A percentile compares a stretch with the other conserved stretches of the same genome.
Evolutionary conservation across 2,888 invertebrate genomes (phyloP).

Genomic region (Germaria angustata): DNA sequence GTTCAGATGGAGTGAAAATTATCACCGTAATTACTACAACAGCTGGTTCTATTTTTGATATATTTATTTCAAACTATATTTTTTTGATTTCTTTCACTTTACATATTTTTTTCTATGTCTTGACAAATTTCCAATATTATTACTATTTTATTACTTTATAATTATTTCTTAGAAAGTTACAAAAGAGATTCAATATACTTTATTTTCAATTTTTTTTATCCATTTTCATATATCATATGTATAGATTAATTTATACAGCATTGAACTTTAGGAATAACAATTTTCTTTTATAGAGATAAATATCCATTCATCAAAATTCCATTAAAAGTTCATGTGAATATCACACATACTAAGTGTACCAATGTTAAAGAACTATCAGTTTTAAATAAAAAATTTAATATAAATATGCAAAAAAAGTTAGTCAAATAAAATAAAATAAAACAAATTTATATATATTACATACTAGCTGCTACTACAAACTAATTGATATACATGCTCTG

Average conservation of each 20-base stretch:
- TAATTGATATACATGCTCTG: constrained; percentile 61
- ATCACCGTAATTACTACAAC: too few species aligned
- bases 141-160: too few species aligned
- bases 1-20: too few species aligned
- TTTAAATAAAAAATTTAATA: background rate
- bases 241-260: background rate
- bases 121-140: too few species aligned
- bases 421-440: background rate
- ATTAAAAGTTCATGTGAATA: constrained; percentile 19
- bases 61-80: too few species aligned
- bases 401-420: background rate
- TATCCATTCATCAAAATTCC: constrained; percentile 49
- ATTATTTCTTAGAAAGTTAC: too few species aligned
- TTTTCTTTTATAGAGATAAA: background rate
- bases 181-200: too few species aligned
- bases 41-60: too few species aligned
- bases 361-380: background rate
- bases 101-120: too few species aligned
- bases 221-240: too few species aligned
- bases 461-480: constrained; percentile 5
- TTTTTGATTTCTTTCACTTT: too few species aligned
- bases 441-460: background rate
- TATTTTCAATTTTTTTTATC: too few species aligned
- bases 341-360: background rate
- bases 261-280: background rate